Conservation (phyloP, 2,888 invertebrate genomes). For the Lasioglossum lativentre region DNA sequence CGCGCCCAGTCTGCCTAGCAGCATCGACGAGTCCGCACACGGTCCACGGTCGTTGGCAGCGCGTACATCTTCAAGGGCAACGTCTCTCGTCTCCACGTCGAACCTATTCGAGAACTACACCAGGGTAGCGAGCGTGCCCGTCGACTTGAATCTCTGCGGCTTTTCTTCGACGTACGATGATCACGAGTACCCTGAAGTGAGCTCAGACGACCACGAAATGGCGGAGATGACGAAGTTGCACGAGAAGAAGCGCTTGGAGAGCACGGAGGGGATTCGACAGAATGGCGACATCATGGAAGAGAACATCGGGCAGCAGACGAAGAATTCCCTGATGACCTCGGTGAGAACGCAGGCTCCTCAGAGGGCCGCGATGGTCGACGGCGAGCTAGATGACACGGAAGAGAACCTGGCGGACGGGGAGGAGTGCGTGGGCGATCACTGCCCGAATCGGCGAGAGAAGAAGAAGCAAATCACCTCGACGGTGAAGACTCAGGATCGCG, state of each 20-base stretch:
- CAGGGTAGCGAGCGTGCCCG: slow-evolving; percentile 87
- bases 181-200: slow-evolving; percentile 40
- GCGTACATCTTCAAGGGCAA: slow-evolving; percentile 60
- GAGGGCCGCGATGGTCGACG: slow-evolving; percentile 41
- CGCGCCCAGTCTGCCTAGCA: slow-evolving; percentile 83
- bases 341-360: slow-evolving; percentile 78
- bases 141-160: slow-evolving; percentile 88
- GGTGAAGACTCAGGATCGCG: slow-evolving; percentile 81
- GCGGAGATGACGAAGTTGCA: slow-evolving; percentile 49
- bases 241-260: slow-evolving; percentile 46
- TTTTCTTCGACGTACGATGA: slow-evolving; percentile 62
- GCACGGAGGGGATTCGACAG: slow-evolving; percentile 27
- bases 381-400: slow-evolving; percentile 17
- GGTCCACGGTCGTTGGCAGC: slow-evolving; percentile 48
- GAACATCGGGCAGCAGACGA: slow-evolving; percentile 43
- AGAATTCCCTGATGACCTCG: slow-evolving; percentile 50
- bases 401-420: slow-evolving; percentile 41
- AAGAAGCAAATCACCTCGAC: slow-evolving; percentile 72
- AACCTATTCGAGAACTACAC: slow-evolving; percentile 81
- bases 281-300: slow-evolving; percentile 27
- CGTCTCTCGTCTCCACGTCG: slow-evolving; percentile 70
- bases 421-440: slow-evolving; percentile 44
- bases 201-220: slow-evolving; percentile 62
- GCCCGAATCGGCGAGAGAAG: slow-evolving; percentile 64
- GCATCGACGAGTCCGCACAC: slow-evolving; percentile 76